Conservation (phyloP, 2,888 invertebrate genomes). For the Orthosia cruda region DNA sequence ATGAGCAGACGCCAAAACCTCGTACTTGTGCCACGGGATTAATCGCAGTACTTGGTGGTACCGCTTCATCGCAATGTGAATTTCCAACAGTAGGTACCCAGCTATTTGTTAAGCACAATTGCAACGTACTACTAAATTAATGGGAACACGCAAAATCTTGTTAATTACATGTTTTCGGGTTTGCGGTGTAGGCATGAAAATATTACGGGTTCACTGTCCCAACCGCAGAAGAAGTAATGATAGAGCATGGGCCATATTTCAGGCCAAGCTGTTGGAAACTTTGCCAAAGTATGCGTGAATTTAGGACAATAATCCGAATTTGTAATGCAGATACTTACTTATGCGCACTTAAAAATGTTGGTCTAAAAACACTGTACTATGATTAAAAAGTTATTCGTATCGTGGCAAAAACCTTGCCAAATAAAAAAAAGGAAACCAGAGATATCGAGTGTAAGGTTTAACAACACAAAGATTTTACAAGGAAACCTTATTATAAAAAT, state of each 20-base stretch:
- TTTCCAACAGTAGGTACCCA: constrained; percentile 62
- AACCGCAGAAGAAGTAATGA: constrained; percentile 44
- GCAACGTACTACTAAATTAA: constrained; percentile 66
- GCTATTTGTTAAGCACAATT: constrained; percentile 68
- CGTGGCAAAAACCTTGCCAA: neutral
- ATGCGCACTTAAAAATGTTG: constrained; percentile 4
- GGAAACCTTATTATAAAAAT: constrained; percentile 37
- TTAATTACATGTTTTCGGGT: constrained; percentile 63
- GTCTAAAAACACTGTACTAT: constrained; percentile 5
- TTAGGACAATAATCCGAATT: constrained; percentile 30
- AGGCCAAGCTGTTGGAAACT: constrained; percentile 41
- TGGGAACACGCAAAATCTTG: constrained; percentile 66
- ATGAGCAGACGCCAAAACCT: constrained; percentile 74
- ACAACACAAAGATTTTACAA: constrained; percentile 28
- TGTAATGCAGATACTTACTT: constrained; percentile 16
- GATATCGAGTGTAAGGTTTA: neutral
- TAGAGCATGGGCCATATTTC: constrained; percentile 31
- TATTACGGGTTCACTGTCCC: constrained; percentile 45
- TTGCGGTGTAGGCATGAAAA: constrained; percentile 57
- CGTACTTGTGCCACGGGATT: constrained; percentile 66
- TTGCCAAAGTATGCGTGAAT: constrained; percentile 45
- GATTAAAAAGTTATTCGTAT: constrained; percentile 6
- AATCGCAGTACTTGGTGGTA: constrained; percentile 65
- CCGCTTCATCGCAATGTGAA: constrained; percentile 72
- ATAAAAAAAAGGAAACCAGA: neutral